Conservation (phyloP, 2,113 vertebrate species). For the Mus musculus region DNA sequence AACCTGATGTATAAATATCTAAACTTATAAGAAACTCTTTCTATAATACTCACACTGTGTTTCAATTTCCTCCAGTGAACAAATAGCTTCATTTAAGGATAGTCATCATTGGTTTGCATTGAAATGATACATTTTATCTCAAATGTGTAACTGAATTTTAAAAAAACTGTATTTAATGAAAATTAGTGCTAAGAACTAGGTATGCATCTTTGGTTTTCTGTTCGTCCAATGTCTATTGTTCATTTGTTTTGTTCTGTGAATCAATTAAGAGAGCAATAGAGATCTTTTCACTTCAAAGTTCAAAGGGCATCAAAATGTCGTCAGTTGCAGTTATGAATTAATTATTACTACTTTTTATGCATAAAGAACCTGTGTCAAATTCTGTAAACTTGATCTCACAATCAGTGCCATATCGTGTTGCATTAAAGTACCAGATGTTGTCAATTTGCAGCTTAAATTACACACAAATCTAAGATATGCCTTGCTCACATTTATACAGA, state of each 20-base stretch:
- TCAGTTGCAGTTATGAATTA: slow-evolving; percentile 65
- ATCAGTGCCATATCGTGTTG: slow-evolving; percentile 54
- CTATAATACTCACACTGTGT: background rate
- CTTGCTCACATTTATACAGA: slow-evolving; percentile 65
- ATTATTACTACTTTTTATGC: slow-evolving; percentile 69
- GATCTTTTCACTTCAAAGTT: slow-evolving; percentile 68
- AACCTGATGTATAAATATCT: background rate
- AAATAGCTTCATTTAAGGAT: slow-evolving; percentile 6
- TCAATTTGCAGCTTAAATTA: slow-evolving; percentile 79
- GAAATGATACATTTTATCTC: background rate
- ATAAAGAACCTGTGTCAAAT: slow-evolving; percentile 58
- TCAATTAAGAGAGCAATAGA: slow-evolving; percentile 56
- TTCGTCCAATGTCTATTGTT: background rate
- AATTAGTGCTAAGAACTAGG: slow-evolving; percentile 15
- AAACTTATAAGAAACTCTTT: background rate
- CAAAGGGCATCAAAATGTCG: slow-evolving; percentile 63
- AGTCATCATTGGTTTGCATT: slow-evolving; percentile 24
- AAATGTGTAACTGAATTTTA: background rate
- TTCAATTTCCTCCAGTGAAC: background rate
- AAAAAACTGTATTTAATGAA: background rate
- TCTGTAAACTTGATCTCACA: slow-evolving; percentile 74
- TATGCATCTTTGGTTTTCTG: background rate
- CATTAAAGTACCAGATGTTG: slow-evolving; percentile 67
- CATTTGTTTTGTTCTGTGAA: slow-evolving; percentile 9
- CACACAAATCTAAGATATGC: slow-evolving; percentile 60